Evolutionary conservation across 64 coral and sea anemone genomes (phyloP).

Genomic region (Dendronephthya gigantea): DNA sequence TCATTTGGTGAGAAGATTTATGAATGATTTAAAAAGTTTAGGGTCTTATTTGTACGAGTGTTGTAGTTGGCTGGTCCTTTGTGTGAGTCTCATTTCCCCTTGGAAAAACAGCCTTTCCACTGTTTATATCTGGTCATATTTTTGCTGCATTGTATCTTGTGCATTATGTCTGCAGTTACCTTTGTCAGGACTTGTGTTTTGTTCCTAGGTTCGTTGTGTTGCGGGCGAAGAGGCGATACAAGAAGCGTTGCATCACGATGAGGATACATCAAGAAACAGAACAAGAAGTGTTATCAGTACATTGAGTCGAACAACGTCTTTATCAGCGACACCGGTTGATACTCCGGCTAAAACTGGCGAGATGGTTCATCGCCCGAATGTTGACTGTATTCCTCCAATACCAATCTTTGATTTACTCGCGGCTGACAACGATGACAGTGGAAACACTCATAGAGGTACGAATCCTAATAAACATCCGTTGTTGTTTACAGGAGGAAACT

Average conservation of each 20-base stretch:
- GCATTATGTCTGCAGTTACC: neutral
- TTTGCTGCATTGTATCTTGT: neutral
- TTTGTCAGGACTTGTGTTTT: neutral
- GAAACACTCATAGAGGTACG: slow-evolving; percentile 1
- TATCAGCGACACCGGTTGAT: neutral
- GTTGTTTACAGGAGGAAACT: too few relatives aligned
- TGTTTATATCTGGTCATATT: neutral
- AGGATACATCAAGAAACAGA: slow-evolving; percentile 11
- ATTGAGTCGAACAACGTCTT: neutral
- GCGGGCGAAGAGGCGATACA: slow-evolving; percentile 65
- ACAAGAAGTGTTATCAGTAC: slow-evolving; percentile 17
- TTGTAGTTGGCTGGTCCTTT: too few relatives aligned
- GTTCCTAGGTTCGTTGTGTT: slow-evolving; percentile 70
- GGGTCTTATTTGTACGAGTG: too few relatives aligned
- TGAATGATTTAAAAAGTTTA: neutral
- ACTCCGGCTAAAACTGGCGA: neutral
- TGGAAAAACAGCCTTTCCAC: neutral
- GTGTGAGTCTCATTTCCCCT: neutral
- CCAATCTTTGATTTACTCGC: slow-evolving; percentile 69
- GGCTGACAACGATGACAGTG: slow-evolving; percentile 74
- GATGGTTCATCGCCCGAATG: neutral
- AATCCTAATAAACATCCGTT: neutral
- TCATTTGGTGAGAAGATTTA: slow-evolving; percentile 63
- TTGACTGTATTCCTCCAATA: slow-evolving; percentile 72
- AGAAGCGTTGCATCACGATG: slow-evolving; percentile 24